Conservation (phyloP, 2,113 vertebrate species). For the Antechinus flavipes region DNA sequence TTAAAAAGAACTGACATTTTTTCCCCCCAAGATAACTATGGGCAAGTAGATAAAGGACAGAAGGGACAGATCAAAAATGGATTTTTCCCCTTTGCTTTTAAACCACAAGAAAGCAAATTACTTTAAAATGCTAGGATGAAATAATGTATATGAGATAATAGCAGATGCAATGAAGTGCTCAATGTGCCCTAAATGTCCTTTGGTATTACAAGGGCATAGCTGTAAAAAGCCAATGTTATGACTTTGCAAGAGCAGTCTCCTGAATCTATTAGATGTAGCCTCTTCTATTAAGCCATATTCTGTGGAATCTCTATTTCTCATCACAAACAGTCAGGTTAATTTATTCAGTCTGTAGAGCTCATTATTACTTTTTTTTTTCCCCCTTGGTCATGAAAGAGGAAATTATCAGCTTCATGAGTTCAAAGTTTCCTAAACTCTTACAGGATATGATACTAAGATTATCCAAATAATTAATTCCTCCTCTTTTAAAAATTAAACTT, state of each 20-base stretch:
- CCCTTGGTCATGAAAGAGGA: conserved; percentile 19
- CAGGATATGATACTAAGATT: conserved; percentile 5
- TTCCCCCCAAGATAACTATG: background rate
- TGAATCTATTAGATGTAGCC: background rate
- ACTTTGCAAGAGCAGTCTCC: conserved; percentile 3
- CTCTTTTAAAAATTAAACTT: conserved; percentile 16
- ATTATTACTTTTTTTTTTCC: conserved; percentile 34
- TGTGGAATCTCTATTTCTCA: background rate
- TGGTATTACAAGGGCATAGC: conserved; percentile 18
- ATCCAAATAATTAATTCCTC: conserved; percentile 16
- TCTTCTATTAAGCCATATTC: background rate
- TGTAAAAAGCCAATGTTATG: conserved; percentile 35
- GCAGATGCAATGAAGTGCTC: conserved; percentile 30
- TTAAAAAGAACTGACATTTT: background rate
- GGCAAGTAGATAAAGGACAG: background rate
- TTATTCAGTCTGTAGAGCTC: conserved; percentile 31
- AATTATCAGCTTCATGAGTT: conserved; percentile 49
- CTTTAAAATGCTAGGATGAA: conserved; percentile 42
- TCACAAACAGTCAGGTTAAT: conserved; percentile 53
- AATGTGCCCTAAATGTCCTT: conserved; percentile 33
- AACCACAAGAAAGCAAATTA: background rate
- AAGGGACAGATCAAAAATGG: background rate
- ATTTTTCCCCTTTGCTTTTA: conserved; percentile 44
- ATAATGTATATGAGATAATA: conserved; percentile 34
- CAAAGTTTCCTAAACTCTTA: conserved; percentile 45